Percentiles rank a stretch among this genome's conserved stretches.
phyloP scores from a whole-genome alignment of 2,113 vertebrate genomes.

The Triplophysa dalaica region DNA sequence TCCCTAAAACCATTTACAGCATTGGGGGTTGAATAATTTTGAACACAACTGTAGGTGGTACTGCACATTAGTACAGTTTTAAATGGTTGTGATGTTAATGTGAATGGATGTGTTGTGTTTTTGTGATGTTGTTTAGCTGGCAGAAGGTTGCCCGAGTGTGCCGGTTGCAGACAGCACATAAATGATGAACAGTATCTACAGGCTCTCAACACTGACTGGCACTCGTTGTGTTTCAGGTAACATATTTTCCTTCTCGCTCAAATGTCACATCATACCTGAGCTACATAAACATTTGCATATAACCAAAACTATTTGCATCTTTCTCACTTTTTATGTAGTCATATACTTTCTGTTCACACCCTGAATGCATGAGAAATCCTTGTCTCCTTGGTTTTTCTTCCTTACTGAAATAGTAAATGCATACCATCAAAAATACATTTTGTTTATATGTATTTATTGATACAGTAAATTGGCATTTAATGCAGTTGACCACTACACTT shows the following conservation, averaged over 20 bases:
- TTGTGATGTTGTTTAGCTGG: conserved; percentile 65
- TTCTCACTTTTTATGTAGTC: background rate
- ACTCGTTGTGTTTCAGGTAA: conserved; percentile 89
- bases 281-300: background rate
- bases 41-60: too few species aligned
- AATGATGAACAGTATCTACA: conserved; percentile 95
- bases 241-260: background rate
- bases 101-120: conserved; percentile 38
- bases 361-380: background rate
- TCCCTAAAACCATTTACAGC: too few species aligned
- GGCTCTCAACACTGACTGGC: conserved; percentile 90
- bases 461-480: too few species aligned
- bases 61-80: too few species aligned
- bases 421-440: too few species aligned
- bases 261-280: too few species aligned
- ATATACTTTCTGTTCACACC: background rate
- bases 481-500: too few species aligned
- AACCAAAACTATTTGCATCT: conserved; percentile 1
- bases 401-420: too few species aligned
- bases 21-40: too few species aligned
- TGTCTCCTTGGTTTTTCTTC: too few species aligned
- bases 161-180: conserved; percentile 88
- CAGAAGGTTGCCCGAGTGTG: conserved; percentile 87
- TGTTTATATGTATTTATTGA: too few species aligned
- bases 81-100: conserved; percentile 19